Evolutionary conservation across 2,113 vertebrate genomes (phyloP).

Genomic region (Actenoides lindsayi): DNA sequence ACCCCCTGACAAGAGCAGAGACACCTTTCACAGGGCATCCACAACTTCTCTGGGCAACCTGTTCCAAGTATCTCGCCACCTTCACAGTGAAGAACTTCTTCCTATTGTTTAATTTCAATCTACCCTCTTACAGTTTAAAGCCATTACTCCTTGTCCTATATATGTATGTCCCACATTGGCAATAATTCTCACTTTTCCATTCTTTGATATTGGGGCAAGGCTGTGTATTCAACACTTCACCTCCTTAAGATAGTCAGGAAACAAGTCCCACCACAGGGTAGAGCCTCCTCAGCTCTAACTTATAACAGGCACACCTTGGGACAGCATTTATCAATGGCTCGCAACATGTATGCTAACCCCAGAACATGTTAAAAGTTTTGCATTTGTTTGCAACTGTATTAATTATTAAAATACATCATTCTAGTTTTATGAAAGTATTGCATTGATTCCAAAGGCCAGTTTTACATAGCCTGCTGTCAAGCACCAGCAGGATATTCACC

Average conservation of each 20-base stretch:
- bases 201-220: background rate
- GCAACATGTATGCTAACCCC: background rate
- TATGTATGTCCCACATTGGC: background rate
- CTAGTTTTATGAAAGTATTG: background rate
- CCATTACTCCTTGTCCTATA: background rate
- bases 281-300: background rate
- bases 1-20: background rate
- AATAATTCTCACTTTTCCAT: background rate
- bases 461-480: background rate
- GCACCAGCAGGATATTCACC: background rate
- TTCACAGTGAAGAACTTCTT: background rate
- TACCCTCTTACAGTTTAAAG: background rate
- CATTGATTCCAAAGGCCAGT: background rate
- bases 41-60: background rate
- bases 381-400: background rate
- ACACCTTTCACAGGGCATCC: background rate
- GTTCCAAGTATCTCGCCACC: background rate
- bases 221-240: background rate
- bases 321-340: background rate
- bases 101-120: background rate
- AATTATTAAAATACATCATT: background rate
- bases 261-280: background rate
- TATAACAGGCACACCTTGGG: background rate
- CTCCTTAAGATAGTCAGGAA: background rate
- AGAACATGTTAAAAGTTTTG: background rate